Evolutionary conservation across 1,140 invertebrate genomes (phyloP).

Genomic region (Babylonia areolata): DNA sequence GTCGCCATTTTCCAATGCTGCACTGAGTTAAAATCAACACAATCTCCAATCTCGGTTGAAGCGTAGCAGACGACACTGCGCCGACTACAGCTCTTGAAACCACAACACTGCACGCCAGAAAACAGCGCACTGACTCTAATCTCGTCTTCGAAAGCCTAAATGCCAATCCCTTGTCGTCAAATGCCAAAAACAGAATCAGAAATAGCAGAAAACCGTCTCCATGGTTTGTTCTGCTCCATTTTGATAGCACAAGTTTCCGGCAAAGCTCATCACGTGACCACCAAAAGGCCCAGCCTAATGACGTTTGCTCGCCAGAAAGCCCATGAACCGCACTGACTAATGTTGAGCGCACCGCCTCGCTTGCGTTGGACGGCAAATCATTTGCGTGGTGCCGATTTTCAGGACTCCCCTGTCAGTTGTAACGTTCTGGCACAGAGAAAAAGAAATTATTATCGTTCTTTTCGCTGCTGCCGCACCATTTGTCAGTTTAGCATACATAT

Average conservation of each 20-base stretch:
- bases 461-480: background rate
- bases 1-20: slow-evolving; percentile 38
- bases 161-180: slow-evolving; percentile 11
- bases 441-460: background rate
- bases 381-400: no score
- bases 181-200: slow-evolving; percentile 6
- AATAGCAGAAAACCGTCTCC: slow-evolving; percentile 24
- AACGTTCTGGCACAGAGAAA: background rate
- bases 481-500: background rate
- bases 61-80: slow-evolving; percentile 35
- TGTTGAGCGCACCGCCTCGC: background rate
- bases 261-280: slow-evolving; percentile 31
- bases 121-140: background rate
- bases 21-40: slow-evolving; percentile 22
- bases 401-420: background rate
- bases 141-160: background rate
- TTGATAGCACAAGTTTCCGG: slow-evolving; percentile 37
- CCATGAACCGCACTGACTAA: background rate
- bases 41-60: slow-evolving; percentile 6
- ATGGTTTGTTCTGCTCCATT: slow-evolving; percentile 35
- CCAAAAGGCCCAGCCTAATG: slow-evolving; percentile 16
- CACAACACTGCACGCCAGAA: background rate
- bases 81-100: background rate
- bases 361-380: background rate
- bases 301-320: slow-evolving; percentile 24